Evolutionary conservation across 2,888 invertebrate species (phyloP).

Genomic region (Pimpla rufipes): DNA sequence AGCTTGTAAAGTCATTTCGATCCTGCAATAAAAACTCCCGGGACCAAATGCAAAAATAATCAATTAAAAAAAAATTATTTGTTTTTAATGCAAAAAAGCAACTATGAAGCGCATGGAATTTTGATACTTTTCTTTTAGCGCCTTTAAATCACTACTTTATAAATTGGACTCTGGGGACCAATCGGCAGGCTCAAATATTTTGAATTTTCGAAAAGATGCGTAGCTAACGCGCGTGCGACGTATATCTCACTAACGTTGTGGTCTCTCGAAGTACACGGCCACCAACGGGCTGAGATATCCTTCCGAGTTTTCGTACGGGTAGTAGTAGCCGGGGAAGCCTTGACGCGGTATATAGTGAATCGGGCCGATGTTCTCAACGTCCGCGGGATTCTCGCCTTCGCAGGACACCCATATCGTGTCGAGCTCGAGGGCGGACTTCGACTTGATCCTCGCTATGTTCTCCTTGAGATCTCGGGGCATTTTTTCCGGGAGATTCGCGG

Average conservation of each 20-base stretch:
- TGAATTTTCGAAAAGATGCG: no score
- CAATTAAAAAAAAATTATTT: no score
- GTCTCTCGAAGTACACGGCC: constrained; percentile 94
- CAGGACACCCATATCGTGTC: constrained; percentile 97
- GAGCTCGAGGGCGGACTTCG: constrained; percentile 86
- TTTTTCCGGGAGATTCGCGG: constrained; percentile 88
- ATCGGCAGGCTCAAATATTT: neutral
- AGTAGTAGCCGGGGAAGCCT: constrained; percentile 96
- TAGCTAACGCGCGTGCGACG: no score
- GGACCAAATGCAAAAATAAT: no score
- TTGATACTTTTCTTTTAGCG: no score
- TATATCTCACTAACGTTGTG: constrained; percentile 89
- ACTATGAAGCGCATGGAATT: no score
- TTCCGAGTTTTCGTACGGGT: constrained; percentile 94
- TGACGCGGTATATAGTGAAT: constrained; percentile 92
- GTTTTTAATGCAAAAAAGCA: no score
- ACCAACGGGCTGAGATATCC: constrained; percentile 96
- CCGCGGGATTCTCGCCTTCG: constrained; percentile 97
- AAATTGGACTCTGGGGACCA: neutral
- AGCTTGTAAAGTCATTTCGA: no score
- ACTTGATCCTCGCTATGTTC: constrained; percentile 88
- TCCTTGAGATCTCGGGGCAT: constrained; percentile 92
- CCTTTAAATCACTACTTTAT: no score
- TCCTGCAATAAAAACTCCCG: no score
- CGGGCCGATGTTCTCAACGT: constrained; percentile 96